These are phyloP conservation scores for Oedothorax gibbosus DNA, from an alignment of 1,140 invertebrate species.

Conservation along the genomic window DNA sequence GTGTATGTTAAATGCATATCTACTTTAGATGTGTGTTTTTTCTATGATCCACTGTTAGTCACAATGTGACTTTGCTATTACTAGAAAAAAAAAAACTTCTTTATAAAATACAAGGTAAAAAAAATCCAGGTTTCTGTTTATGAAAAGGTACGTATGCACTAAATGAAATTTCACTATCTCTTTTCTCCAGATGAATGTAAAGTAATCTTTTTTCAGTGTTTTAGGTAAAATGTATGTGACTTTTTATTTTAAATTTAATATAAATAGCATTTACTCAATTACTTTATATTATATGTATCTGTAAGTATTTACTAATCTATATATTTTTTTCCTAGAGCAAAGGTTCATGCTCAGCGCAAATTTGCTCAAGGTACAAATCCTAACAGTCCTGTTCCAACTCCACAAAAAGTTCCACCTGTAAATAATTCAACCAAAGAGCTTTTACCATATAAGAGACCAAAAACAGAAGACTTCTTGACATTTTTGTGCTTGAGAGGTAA, in stretches of 20 bases:
- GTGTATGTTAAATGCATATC: too few species aligned
- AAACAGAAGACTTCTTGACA: slow-evolving; percentile 90
- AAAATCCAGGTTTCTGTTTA: too few species aligned
- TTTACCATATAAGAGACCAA: slow-evolving; percentile 73
- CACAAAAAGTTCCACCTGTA: slow-evolving; percentile 73
- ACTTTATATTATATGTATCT: slow-evolving; percentile 13
- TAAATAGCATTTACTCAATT: too few species aligned
- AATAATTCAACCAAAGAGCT: slow-evolving; percentile 72
- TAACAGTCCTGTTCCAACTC: slow-evolving; percentile 72
- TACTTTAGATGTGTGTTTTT: too few species aligned
- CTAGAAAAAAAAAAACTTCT: too few species aligned
- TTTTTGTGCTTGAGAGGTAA: slow-evolving; percentile 88
- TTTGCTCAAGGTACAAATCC: slow-evolving; percentile 83
- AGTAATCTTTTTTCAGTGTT: too few species aligned
- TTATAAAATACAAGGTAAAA: too few species aligned
- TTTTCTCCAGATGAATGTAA: too few species aligned
- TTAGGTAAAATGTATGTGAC: too few species aligned
- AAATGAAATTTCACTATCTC: neutral
- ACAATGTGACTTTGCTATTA: too few species aligned
- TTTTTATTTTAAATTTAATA: neutral
- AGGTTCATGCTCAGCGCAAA: slow-evolving; percentile 88
- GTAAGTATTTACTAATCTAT: too few species aligned
- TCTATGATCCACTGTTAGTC: too few species aligned
- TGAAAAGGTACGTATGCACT: neutral
- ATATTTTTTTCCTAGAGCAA: slow-evolving; percentile 63